Evolutionary conservation across 2,797 vertebrate genomes (phyloP).

Genomic region (Fistularia commersonii): DNA sequence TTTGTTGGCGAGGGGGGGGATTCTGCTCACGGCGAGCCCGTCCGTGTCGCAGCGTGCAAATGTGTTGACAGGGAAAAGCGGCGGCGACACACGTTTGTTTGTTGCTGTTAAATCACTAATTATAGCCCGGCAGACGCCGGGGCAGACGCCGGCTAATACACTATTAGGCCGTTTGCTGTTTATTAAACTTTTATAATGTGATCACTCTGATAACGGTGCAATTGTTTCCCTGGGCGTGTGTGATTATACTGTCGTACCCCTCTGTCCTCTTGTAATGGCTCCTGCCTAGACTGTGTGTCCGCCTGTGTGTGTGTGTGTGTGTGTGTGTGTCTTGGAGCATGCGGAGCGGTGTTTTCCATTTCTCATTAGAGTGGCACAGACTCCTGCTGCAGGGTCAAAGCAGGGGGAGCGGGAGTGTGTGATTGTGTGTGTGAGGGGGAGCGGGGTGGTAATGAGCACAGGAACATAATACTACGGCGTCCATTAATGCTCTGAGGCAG

Average conservation of each 20-base stretch:
- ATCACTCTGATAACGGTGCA: constrained; percentile 73
- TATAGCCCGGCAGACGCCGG: constrained; percentile 66
- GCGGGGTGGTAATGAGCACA: constrained; percentile 77
- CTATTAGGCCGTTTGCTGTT: constrained; percentile 75
- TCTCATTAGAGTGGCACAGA: constrained; percentile 81
- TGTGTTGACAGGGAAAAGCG: constrained; percentile 51
- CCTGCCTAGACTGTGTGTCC: constrained; percentile 43
- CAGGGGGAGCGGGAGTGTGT: constrained; percentile 57
- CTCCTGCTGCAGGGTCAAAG: constrained; percentile 81
- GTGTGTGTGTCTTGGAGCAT: constrained; percentile 66
- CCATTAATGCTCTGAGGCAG: constrained; percentile 81
- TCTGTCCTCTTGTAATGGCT: constrained; percentile 75
- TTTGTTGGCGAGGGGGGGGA: too few relatives aligned
- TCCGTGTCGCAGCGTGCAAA: too few relatives aligned
- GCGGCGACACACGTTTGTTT: constrained; percentile 67
- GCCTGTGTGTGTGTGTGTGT: constrained; percentile 17
- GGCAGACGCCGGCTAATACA: constrained; percentile 73
- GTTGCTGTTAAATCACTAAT: constrained; percentile 73
- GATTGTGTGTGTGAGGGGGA: constrained; percentile 60
- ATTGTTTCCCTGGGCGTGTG: constrained; percentile 78
- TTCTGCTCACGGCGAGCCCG: too few relatives aligned
- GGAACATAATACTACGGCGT: constrained; percentile 81
- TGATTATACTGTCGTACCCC: constrained; percentile 74
- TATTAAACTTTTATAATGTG: constrained; percentile 78
- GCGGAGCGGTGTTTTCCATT: constrained; percentile 79